Conservation (phyloP, 2,888 invertebrate genomes). For the Drosophila parthenogenetica region DNA sequence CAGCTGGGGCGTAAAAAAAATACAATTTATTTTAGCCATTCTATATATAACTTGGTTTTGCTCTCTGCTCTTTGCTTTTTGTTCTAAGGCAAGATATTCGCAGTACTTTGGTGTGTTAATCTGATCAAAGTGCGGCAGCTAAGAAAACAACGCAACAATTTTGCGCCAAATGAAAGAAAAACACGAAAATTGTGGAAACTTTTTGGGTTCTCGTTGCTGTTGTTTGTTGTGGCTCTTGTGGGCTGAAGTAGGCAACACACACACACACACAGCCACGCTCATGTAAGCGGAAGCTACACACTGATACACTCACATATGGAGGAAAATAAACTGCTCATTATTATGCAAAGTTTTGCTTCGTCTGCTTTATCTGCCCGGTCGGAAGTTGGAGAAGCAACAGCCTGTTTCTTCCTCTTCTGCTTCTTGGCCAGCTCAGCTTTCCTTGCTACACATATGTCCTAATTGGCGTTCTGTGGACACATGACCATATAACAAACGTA, state of each 20-base stretch:
- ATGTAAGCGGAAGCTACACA: conserved; percentile 52
- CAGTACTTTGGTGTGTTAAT: conserved; percentile 52
- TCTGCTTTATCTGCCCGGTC: conserved; percentile 53
- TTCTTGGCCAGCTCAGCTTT: too few relatives aligned
- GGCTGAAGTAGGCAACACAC: conserved; percentile 29
- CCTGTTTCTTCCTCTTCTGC: conserved; percentile 17
- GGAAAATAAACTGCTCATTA: conserved; percentile 76
- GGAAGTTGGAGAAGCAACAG: conserved; percentile 62
- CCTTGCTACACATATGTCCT: conserved; percentile 46
- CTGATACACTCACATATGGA: conserved; percentile 24
- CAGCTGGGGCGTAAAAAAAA: conserved; percentile 15
- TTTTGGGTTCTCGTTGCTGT: conserved; percentile 42
- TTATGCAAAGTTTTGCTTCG: conserved; percentile 73
- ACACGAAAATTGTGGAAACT: conserved; percentile 65
- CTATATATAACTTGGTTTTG: conserved; percentile 50
- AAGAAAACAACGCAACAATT: conserved; percentile 72
- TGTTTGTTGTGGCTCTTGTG: conserved; percentile 62
- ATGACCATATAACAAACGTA: conserved; percentile 29
- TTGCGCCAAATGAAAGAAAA: conserved; percentile 70
- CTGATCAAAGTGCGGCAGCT: conserved; percentile 70
- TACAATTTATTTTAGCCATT: conserved; percentile 34
- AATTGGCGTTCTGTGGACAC: conserved; percentile 51
- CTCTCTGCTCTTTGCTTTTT: not conserved
- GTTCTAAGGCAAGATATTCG: conserved; percentile 19
- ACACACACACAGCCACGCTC: conserved; percentile 23